phyloP scores from a whole-genome alignment of 2,113 vertebrate species.

The Dicentrarchus labrax region DNA sequence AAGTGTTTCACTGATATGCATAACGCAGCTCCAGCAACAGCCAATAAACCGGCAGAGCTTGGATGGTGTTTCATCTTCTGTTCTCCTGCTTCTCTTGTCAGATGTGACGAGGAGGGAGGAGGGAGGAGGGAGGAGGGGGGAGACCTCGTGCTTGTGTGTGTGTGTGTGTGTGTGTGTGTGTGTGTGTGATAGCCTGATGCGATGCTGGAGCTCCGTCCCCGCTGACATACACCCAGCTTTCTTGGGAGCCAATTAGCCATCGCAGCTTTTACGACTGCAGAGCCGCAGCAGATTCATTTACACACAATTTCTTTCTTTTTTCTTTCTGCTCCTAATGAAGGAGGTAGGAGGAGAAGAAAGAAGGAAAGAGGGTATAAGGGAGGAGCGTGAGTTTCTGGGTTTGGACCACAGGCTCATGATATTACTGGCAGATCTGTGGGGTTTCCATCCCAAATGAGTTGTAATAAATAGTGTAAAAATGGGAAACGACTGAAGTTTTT shows the following conservation, averaged over 20 bases:
- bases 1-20: constrained; percentile 30
- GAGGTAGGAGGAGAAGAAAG: constrained; percentile 18
- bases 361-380: background rate
- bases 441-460: constrained; percentile 11
- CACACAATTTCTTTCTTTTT: constrained; percentile 34
- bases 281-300: constrained; percentile 46
- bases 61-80: constrained; percentile 30
- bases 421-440: constrained; percentile 16
- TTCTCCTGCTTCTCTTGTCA: constrained; percentile 42
- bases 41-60: background rate
- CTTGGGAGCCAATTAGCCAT: constrained; percentile 74
- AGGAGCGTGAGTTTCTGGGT: constrained; percentile 5
- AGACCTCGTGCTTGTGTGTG: constrained; percentile 14
- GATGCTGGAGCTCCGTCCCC: constrained; percentile 33
- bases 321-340: constrained; percentile 63
- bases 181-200: background rate
- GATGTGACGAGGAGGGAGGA: constrained; percentile 34
- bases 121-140: background rate
- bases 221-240: constrained; percentile 59
- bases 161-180: constrained; percentile 27
- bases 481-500: background rate
- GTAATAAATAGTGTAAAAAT: background rate
- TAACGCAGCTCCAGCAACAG: constrained; percentile 19
- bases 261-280: constrained; percentile 37
- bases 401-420: background rate